These are phyloP conservation scores for Nasalis larvatus DNA, from an alignment of 2,113 vertebrate genomes.

Conservation along the genomic window DNA sequence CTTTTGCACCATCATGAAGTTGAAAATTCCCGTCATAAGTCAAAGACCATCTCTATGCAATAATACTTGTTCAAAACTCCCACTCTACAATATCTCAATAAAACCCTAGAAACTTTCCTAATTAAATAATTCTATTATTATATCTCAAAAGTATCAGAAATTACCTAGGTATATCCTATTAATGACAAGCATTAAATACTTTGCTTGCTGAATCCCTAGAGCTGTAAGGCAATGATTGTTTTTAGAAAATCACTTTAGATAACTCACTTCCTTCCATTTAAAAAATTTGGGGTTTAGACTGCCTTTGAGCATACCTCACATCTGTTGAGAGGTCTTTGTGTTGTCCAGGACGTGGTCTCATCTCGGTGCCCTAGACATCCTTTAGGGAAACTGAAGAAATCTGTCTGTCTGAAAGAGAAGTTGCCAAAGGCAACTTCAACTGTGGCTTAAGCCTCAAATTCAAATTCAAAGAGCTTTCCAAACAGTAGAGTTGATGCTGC, in stretches of 20 bases:
- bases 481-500: not conserved
- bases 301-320: not conserved
- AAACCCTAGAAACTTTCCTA: not conserved
- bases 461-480: slow-evolving; percentile 43
- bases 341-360: not conserved
- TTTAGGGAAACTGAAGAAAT: not conserved
- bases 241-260: slow-evolving; percentile 29
- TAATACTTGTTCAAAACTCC: not conserved
- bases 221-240: not conserved
- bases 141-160: slow-evolving; percentile 6
- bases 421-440: slow-evolving; percentile 49
- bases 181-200: not conserved
- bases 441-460: slow-evolving; percentile 54
- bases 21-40: not conserved
- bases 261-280: not conserved
- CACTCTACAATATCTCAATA: not conserved
- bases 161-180: not conserved
- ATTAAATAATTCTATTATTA: not conserved
- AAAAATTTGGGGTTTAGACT: not conserved
- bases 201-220: not conserved
- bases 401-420: not conserved
- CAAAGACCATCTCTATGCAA: not conserved
- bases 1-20: not conserved
- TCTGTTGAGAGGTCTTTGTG: not conserved
- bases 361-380: not conserved